These are phyloP conservation scores for Dallia pectoralis DNA, from an alignment of 2,797 vertebrate genomes.

Conservation along the genomic window DNA sequence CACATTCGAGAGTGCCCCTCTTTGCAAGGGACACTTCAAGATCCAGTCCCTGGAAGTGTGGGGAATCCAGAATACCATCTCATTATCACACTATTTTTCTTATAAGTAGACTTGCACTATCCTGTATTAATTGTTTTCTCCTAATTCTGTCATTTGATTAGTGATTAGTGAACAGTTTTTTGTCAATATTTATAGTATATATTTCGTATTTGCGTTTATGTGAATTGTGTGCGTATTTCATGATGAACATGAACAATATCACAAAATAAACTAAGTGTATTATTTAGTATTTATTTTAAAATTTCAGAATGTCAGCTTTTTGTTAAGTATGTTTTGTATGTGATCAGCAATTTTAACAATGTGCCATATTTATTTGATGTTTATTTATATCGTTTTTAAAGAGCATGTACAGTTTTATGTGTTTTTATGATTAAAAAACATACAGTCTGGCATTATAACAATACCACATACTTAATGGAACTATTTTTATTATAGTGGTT, in stretches of 20 bases:
- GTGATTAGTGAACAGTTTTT: constrained; percentile 17
- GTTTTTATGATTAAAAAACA: not conserved
- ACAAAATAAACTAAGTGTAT: not conserved
- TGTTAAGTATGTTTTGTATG: constrained; percentile 3
- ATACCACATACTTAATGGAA: no score
- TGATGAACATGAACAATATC: not conserved
- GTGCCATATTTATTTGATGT: not conserved
- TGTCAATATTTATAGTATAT: constrained; percentile 29
- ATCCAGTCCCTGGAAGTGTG: constrained; percentile 85
- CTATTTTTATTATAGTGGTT: no score
- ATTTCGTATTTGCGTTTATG: constrained; percentile 16
- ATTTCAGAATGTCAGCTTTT: not conserved
- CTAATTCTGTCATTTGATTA: not conserved
- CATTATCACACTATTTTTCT: constrained; percentile 41
- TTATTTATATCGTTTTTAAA: not conserved
- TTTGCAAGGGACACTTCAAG: constrained; percentile 80
- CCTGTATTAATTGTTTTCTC: not conserved
- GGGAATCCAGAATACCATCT: constrained; percentile 77
- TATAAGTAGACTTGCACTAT: not conserved
- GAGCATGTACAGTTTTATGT: not conserved
- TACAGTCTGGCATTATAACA: no score
- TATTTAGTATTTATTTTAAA: not conserved
- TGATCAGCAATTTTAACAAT: constrained; percentile 10
- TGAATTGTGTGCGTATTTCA: constrained; percentile 2
- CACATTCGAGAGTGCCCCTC: constrained; percentile 82